phyloP scores from a whole-genome alignment of 64 coral and sea anemone species.

The Dendrophyllia cribrosa region DNA sequence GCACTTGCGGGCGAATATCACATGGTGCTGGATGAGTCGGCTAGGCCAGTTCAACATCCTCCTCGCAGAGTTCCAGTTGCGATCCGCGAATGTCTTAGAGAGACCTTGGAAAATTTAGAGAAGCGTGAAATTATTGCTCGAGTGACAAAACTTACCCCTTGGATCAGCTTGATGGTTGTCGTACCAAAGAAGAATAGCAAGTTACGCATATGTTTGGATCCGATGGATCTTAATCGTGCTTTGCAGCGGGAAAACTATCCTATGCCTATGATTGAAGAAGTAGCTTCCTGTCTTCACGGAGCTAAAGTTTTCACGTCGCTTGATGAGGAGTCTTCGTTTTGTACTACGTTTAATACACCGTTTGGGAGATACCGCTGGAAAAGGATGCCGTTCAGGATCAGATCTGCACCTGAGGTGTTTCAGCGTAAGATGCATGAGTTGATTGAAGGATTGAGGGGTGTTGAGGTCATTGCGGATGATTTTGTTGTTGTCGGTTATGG shows the following conservation, averaged over 20 bases:
- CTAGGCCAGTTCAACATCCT: slow-evolving; percentile 53
- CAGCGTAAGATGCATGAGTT: slow-evolving; percentile 9
- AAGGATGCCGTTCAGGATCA: slow-evolving; percentile 13
- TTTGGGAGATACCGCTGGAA: slow-evolving; percentile 11
- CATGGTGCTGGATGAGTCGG: slow-evolving; percentile 41
- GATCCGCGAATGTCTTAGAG: neutral
- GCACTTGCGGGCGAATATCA: slow-evolving; percentile 59
- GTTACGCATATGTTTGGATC: neutral
- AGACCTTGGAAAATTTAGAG: slow-evolving; percentile 17
- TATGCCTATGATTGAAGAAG: neutral
- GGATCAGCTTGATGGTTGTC: slow-evolving; percentile 59
- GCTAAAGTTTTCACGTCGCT: neutral
- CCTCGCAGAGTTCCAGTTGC: slow-evolving; percentile 40
- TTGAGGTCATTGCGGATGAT: slow-evolving; percentile 31
- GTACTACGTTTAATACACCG: slow-evolving; percentile 26
- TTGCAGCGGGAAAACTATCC: slow-evolving; percentile 23
- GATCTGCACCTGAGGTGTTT: neutral
- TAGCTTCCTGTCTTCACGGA: neutral
- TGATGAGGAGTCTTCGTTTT: slow-evolving; percentile 17
- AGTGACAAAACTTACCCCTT: slow-evolving; percentile 48
- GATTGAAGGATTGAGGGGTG: slow-evolving; percentile 17
- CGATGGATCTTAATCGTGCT: slow-evolving; percentile 29
- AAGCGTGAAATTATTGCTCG: slow-evolving; percentile 31
- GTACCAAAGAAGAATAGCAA: neutral
- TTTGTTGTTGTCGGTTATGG: slow-evolving; percentile 31